These are phyloP conservation scores for Austrofundulus limnaeus DNA, from an alignment of 2,113 vertebrate species.

Conservation along the genomic window DNA sequence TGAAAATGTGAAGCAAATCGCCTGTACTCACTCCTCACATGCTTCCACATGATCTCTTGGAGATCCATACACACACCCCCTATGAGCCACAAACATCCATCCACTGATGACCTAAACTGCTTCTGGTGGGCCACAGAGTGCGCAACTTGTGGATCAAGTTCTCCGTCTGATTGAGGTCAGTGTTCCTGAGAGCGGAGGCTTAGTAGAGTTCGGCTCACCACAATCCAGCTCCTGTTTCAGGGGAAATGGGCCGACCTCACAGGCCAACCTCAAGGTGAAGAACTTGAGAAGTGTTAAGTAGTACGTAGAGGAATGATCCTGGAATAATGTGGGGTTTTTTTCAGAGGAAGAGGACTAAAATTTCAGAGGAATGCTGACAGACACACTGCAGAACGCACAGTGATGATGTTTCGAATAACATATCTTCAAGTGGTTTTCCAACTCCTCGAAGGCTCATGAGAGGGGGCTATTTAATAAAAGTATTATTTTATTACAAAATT, in stretches of 20 bases:
- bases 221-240: constrained; percentile 65
- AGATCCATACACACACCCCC: background rate
- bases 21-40: background rate
- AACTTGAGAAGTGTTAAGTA: constrained; percentile 22
- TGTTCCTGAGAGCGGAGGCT: constrained; percentile 45
- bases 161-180: constrained; percentile 56
- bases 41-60: background rate
- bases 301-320: constrained; percentile 8
- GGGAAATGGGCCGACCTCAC: constrained; percentile 43
- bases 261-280: constrained; percentile 64
- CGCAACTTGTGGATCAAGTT: constrained; percentile 65
- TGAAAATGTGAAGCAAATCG: background rate
- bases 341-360: constrained; percentile 27
- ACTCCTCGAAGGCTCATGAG: too few relatives aligned
- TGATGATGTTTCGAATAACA: background rate
- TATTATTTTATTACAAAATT: too few relatives aligned
- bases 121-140: constrained; percentile 44
- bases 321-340: constrained; percentile 15
- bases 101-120: constrained; percentile 31
- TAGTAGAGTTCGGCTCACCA: constrained; percentile 44
- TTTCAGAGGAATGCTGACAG: constrained; percentile 30
- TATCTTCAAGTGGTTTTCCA: too few relatives aligned
- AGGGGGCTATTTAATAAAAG: too few relatives aligned
- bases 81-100: background rate
- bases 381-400: background rate